Percentiles rank a stretch among this genome's conserved stretches.
Conservation (phyloP, 2,797 vertebrate species). For the Rhinella marina region DNA sequence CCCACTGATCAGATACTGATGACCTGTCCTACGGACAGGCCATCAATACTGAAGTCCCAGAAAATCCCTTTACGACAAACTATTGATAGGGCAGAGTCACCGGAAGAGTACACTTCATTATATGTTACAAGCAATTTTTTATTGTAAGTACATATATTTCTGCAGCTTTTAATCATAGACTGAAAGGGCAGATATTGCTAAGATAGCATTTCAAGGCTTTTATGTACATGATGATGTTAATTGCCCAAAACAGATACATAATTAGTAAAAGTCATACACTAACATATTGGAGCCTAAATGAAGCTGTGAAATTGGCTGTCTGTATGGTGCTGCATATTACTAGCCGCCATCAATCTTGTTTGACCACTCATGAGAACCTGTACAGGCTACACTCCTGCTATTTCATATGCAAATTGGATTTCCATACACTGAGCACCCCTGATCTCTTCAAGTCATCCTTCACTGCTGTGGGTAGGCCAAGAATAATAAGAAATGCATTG, state of each 20-base stretch:
- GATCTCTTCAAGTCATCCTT: slow-evolving; percentile 46
- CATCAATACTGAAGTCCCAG: too few species aligned
- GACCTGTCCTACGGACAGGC: too few species aligned
- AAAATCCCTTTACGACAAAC: too few species aligned
- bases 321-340: slow-evolving; percentile 26
- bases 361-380: slow-evolving; percentile 28
- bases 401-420: slow-evolving; percentile 53
- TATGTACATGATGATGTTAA: slow-evolving; percentile 10
- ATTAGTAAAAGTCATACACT: slow-evolving; percentile 21
- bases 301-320: background rate
- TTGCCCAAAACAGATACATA: slow-evolving; percentile 10
- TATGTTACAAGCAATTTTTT: background rate
- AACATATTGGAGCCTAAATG: slow-evolving; percentile 21
- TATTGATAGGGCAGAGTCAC: background rate
- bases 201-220: background rate
- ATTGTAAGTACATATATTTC: background rate
- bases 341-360: slow-evolving; percentile 36
- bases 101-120: background rate
- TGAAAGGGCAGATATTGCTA: background rate
- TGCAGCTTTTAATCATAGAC: background rate
- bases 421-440: slow-evolving; percentile 19
- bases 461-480: slow-evolving; percentile 31
- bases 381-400: slow-evolving; percentile 13
- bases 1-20: too few species aligned
- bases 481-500: slow-evolving; percentile 42